These are phyloP conservation scores for Vireo griseus DNA, from an alignment of 2,797 vertebrate genomes.

Conservation along the genomic window DNA sequence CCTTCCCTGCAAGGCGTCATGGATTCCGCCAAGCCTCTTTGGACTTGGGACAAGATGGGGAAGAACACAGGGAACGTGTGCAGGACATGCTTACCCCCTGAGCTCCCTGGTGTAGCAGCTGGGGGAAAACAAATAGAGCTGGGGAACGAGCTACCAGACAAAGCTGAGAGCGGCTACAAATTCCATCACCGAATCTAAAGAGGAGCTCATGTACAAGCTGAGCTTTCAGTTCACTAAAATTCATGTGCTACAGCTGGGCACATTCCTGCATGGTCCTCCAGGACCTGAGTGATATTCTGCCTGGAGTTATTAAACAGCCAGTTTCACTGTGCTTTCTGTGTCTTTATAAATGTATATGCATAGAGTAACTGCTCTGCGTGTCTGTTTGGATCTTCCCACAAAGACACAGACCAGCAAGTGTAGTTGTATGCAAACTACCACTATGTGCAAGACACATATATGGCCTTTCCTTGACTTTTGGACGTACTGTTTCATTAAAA, in stretches of 20 bases:
- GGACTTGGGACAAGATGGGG: rapidly evolving
- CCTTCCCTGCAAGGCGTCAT: rapidly evolving
- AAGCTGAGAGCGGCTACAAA: background rate
- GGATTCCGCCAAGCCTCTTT: rapidly evolving
- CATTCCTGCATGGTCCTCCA: background rate
- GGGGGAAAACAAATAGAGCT: background rate
- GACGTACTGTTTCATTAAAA: background rate
- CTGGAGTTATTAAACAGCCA: background rate
- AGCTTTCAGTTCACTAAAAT: background rate
- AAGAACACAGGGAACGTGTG: rapidly evolving
- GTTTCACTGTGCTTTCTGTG: background rate
- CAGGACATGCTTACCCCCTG: background rate
- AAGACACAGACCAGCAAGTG: background rate
- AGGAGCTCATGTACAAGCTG: background rate
- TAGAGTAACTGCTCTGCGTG: background rate
- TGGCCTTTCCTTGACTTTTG: background rate
- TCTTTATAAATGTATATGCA: background rate
- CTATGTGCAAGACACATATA: background rate
- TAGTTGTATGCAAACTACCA: background rate
- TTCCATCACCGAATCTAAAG: background rate
- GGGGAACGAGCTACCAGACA: background rate
- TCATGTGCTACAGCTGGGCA: background rate
- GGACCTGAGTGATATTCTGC: background rate
- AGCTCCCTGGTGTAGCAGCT: rapidly evolving
- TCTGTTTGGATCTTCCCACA: background rate